Conservation (phyloP, 2,113 vertebrate genomes). For the Bufo gargarizans region DNA sequence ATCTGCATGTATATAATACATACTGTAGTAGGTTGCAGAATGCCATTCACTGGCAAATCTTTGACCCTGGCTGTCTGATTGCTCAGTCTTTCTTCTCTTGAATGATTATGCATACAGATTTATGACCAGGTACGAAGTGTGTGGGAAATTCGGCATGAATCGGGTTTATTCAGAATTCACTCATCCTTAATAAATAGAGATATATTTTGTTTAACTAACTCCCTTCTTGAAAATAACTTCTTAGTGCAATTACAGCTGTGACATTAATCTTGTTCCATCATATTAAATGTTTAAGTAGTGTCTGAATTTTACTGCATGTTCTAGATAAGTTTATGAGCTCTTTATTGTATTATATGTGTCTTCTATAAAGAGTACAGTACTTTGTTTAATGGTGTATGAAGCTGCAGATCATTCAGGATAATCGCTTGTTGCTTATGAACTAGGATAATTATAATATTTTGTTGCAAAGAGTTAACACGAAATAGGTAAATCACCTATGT, state of each 20-base stretch:
- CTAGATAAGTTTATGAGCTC: constrained; percentile 22
- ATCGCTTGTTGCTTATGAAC: background rate
- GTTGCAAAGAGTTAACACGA: constrained; percentile 33
- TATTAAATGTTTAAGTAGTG: background rate
- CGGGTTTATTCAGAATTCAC: no score
- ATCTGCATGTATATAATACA: no score
- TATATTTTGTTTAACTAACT: background rate
- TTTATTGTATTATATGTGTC: constrained; percentile 6
- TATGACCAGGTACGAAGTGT: no score
- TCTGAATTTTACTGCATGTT: constrained; percentile 4
- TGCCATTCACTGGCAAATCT: no score
- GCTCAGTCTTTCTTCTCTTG: no score
- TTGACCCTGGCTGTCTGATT: no score
- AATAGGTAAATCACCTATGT: constrained; percentile 29
- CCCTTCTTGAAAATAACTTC: background rate
- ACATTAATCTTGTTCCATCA: background rate
- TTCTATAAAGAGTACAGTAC: constrained; percentile 2
- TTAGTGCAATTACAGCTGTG: background rate
- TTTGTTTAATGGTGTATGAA: constrained; percentile 25
- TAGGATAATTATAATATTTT: background rate
- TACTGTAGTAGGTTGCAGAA: no score
- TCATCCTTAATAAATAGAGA: background rate
- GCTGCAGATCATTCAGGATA: constrained; percentile 2
- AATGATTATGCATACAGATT: no score
- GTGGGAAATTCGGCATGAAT: no score